Base-by-base conservation (phyloP, 2,113 vertebrate species). In the Orthonyx spaldingii region DNA sequence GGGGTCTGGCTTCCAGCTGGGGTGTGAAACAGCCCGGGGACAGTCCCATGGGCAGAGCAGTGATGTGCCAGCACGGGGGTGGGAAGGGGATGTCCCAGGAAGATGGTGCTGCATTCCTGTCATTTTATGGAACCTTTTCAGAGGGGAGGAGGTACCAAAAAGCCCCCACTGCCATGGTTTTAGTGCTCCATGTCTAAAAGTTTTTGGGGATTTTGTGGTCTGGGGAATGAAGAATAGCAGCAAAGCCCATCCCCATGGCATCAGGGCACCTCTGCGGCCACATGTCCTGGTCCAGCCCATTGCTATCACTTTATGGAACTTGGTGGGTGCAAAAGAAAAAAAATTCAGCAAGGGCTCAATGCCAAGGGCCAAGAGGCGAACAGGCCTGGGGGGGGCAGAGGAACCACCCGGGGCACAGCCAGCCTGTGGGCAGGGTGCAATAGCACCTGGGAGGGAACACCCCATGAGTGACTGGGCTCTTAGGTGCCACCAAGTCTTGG, bases 111-210 rank as follows among this genome's bases (percentile, higher is more conserved):
- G 20, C 14, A 1, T 30, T 53, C 32, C 35, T 80, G 2, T 41
- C 59, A 37, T 37, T 66, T 46, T 17, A 13, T 46, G 53, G 37
- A 82, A 41, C 19, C 2, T 46, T 70, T 49, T 4, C 1, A 4
- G 2, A 4, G 13, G 11, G 10, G 2, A 66, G 18, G 9, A 85
- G 26, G 12, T 26, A 52, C 30, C 1, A 8, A 44, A 65, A n/a
- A 41, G 18, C 1, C 0, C 0, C 2, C 7, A 7, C 60, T 33
- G 17, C 39, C 0, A 0, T 4, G 2, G 13, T 66, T 23, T 42
- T 56, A 28, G 15, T 32, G 46, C 33, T 83, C 28, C 9, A 1
- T 16, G 17, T 39, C 13, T 56, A 9, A 18, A 42, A 82, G 21
- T 1, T 3, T 32, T 50, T 72, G 59, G 44, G 15, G 20, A 10